A percentile compares a stretch with the other conserved stretches of the same genome.
phyloP scores from a whole-genome alignment of 2,113 vertebrate genomes.

The Pelodiscus sinensis region DNA sequence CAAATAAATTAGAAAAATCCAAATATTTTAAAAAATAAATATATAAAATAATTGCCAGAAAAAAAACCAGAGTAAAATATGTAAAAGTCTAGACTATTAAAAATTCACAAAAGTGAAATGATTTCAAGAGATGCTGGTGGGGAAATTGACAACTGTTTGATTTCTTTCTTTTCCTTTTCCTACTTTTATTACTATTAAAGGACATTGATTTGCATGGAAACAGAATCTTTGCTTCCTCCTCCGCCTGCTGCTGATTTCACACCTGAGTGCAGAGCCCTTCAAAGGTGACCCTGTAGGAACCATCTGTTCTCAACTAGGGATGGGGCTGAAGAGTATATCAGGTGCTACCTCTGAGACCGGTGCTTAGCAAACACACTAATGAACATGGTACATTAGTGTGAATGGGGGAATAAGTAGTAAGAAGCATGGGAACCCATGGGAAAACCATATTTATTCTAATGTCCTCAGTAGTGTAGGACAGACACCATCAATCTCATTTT shows the following conservation, averaged over 20 bases:
- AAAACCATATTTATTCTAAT: conserved; percentile 12
- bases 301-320: neutral
- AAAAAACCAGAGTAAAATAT: conserved; percentile 35
- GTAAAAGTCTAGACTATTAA: conserved; percentile 37
- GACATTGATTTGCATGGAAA: conserved; percentile 5
- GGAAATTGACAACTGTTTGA: conserved; percentile 1
- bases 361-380: neutral
- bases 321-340: neutral
- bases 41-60: conserved; percentile 9
- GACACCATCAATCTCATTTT: neutral
- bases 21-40: conserved; percentile 6
- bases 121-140: conserved; percentile 26
- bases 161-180: neutral
- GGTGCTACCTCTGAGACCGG: neutral
- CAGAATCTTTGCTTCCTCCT: neutral
- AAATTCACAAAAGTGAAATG: conserved; percentile 43
- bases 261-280: neutral
- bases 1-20: neutral
- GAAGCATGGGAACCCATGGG: neutral
- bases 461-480: neutral
- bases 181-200: neutral
- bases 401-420: neutral
- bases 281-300: neutral
- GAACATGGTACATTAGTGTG: neutral
- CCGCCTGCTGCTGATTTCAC: neutral